A percentile compares a stretch with the other conserved stretches of the same genome.
These are phyloP conservation scores for Halichoeres trimaculatus DNA, from an alignment of 2,113 vertebrate species.

Conservation along the genomic window DNA sequence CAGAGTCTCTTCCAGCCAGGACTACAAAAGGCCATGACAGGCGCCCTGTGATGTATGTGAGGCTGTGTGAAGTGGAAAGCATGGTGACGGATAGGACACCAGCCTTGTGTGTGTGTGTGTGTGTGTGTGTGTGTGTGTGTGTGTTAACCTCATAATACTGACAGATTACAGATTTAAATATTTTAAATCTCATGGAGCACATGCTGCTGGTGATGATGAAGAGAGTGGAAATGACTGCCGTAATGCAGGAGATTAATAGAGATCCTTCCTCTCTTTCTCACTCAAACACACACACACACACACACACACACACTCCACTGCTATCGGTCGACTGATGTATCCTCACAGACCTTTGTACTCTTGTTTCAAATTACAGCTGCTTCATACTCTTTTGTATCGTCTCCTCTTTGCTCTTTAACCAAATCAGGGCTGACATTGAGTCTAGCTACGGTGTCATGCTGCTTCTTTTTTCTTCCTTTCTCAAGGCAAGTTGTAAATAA, in stretches of 20 bases:
- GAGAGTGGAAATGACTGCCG: constrained; percentile 76
- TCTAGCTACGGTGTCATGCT: not conserved
- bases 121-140: no score
- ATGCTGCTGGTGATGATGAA: constrained; percentile 77
- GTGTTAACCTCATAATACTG: constrained; percentile 78
- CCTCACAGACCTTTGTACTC: constrained; percentile 20
- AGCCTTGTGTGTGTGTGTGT: constrained; percentile 50
- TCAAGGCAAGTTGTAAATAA: constrained; percentile 34
- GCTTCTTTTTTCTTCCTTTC: constrained; percentile 9
- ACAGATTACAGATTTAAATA: constrained; percentile 86
- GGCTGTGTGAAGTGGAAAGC: constrained; percentile 67
- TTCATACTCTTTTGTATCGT: not conserved
- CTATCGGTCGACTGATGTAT: constrained; percentile 20
- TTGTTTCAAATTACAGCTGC: constrained; percentile 19
- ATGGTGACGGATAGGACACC: constrained; percentile 74
- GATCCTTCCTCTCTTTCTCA: constrained; percentile 41
- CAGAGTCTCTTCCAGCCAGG: constrained; percentile 66
- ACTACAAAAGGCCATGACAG: constrained; percentile 73
- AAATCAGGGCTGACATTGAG: constrained; percentile 40
- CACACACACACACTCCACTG: constrained; percentile 1
- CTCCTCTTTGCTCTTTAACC: not conserved
- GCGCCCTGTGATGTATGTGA: constrained; percentile 62
- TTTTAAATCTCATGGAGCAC: constrained; percentile 80
- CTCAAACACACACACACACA: constrained; percentile 31
- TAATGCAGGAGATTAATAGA: constrained; percentile 80